These are phyloP conservation scores for Phortica variegata DNA, from an alignment of 1,140 invertebrate genomes.

Conservation along the genomic window DNA sequence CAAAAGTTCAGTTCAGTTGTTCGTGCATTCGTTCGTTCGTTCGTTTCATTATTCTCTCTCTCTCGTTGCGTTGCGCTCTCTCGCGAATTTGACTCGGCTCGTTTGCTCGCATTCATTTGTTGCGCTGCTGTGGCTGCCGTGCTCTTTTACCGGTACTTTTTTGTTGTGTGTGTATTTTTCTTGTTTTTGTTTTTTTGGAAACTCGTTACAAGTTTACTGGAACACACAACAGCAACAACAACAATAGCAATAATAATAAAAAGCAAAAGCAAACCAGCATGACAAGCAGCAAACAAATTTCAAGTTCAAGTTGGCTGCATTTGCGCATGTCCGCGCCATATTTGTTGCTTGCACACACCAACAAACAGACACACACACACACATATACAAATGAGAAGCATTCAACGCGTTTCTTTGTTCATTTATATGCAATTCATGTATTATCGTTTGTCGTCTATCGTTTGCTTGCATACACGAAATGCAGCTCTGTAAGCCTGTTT, in stretches of 20 bases:
- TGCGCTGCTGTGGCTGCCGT: constrained; percentile 1
- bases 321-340: constrained; percentile 47
- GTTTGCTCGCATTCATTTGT: neutral
- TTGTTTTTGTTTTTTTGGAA: neutral
- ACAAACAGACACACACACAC: constrained; percentile 3
- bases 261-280: too few species aligned
- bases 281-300: too few species aligned
- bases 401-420: constrained; percentile 1
- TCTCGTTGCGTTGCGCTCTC: neutral
- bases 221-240: constrained; percentile 14
- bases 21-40: neutral
- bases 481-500: constrained; percentile 15
- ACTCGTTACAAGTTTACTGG: constrained; percentile 17
- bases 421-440: constrained; percentile 22
- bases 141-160: neutral
- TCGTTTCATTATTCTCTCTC: too few species aligned
- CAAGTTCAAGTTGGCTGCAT: constrained; percentile 46
- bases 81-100: constrained; percentile 17
- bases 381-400: constrained; percentile 12
- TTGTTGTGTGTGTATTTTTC: neutral
- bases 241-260: constrained; percentile 21
- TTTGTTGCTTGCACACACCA: constrained; percentile 24
- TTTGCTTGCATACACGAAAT: constrained; percentile 24
- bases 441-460: constrained; percentile 1
- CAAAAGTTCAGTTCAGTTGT: neutral